A percentile compares a stretch with the other conserved stretches of the same genome.
These are phyloP conservation scores for Sminthurides aquaticus DNA, from an alignment of 2,888 invertebrate genomes.

Conservation along the genomic window DNA sequence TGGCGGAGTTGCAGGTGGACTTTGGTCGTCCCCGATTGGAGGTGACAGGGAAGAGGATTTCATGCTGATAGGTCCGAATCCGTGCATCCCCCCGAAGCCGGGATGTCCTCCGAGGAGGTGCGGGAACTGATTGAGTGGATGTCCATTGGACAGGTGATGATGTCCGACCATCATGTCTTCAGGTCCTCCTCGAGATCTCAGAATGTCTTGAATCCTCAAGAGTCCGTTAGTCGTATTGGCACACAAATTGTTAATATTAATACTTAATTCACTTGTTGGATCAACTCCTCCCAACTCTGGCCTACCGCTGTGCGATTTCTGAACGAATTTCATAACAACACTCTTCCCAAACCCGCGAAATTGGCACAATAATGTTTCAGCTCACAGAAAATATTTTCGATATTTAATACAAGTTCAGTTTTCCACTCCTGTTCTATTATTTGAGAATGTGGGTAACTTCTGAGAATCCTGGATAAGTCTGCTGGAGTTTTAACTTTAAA, in stretches of 20 bases:
- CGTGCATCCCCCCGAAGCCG: conserved; percentile 25
- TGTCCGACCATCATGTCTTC: conserved; percentile 12
- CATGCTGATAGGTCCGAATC: conserved; percentile 29
- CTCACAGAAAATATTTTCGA: too few species aligned
- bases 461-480: too few species aligned
- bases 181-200: conserved; percentile 28
- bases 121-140: conserved; percentile 17
- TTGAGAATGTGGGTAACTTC: too few species aligned
- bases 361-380: too few species aligned
- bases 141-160: conserved; percentile 26
- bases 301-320: too few species aligned
- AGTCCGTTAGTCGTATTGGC: conserved; percentile 34
- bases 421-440: too few species aligned
- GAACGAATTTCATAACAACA: too few species aligned
- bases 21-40: conserved; percentile 42
- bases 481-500: too few species aligned
- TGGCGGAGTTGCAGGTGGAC: conserved; percentile 43
- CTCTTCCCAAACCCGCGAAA: too few species aligned
- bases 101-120: conserved; percentile 26
- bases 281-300: conserved; percentile 23
- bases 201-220: conserved; percentile 42
- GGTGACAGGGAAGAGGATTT: conserved; percentile 40
- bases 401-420: too few species aligned
- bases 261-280: conserved; percentile 21
- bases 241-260: conserved; percentile 32